Evolutionary conservation across 2,797 vertebrate genomes (phyloP).

Genomic region (Labroides dimidiatus): DNA sequence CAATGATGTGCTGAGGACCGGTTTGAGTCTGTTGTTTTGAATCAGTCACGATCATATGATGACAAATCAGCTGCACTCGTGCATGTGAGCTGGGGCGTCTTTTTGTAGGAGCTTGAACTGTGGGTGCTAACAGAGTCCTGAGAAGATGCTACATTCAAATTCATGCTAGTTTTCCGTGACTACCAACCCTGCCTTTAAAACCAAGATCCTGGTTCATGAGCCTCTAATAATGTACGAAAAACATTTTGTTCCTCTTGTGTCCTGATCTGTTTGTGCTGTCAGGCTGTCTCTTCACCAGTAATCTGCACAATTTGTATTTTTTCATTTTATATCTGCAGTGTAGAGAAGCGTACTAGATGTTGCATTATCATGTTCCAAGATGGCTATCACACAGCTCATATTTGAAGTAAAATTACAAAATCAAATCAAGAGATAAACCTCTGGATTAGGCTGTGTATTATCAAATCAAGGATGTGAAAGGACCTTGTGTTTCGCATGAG

Average conservation of each 20-base stretch:
- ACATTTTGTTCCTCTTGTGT: not conserved
- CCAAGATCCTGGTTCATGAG: no score
- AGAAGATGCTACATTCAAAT: no score
- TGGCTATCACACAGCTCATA: not conserved
- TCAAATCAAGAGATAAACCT: not conserved
- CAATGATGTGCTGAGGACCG: no score
- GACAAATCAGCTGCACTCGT: no score
- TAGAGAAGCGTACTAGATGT: not conserved
- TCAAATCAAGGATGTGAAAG: conserved; percentile 1
- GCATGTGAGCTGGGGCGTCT: no score
- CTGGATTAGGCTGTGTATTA: not conserved
- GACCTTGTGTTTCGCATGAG: conserved; percentile 7
- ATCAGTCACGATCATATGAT: no score
- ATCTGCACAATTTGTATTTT: not conserved
- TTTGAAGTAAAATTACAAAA: not conserved
- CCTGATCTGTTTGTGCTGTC: not conserved
- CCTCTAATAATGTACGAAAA: not conserved
- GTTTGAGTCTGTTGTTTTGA: no score
- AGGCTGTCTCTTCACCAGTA: not conserved
- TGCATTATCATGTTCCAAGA: not conserved
- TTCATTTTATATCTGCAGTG: not conserved
- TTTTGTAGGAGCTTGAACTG: no score
- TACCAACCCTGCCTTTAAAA: no score
- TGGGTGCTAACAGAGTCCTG: no score
- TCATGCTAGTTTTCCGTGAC: no score